Evolutionary conservation across 2,888 invertebrate species (phyloP), one percentile per base, ranked within the genome.

Genomic region (Ypsolopha scabrella): DNA sequence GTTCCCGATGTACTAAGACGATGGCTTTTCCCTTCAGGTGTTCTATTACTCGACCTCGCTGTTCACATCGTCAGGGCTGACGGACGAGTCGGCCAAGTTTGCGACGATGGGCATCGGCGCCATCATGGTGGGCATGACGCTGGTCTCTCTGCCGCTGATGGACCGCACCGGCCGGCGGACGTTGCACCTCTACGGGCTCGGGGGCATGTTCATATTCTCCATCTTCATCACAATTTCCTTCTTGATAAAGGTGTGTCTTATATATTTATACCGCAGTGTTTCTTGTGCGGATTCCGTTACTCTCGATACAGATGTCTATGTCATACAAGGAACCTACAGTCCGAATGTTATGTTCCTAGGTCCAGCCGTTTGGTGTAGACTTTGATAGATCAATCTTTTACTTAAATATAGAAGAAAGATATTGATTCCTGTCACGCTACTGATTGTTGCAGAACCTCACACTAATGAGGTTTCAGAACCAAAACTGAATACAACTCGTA

Each of bases 201-300:
- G 95, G 61, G 98, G 98, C 82, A 98, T 98, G 98, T 97, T 97
- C 88, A 94, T 98, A 85, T 97, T 97, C 89, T 97, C 97, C 74
- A 96, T 98, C 80, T 96, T 98, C 90, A 97, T 98, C 89, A 98
- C 98, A 65, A 95, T 98, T 83, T 95, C 97, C 64, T 94, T 98
- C 85, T 90, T 97, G 68, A 95, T 98, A 87, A 96, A 96, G 94
- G 98, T 98, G 92, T 85, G 86, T 85, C 81, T 74, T 70, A 76
- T 70, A 71, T 60, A 67, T 51, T 44, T 43, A 43, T 43, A 9
- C n/a, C 24, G 24, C 4, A 24, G 24, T 4, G 24, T 24, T 24
- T 3, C 24, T 3, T 4, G 24, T 4, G 2, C 24, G 24, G 24
- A 24, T 24, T 3, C 24, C 2, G 2, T 24, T 24, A 3, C 24